Conservation (phyloP, 2,797 vertebrate genomes). For the Manis pentadactyla region DNA sequence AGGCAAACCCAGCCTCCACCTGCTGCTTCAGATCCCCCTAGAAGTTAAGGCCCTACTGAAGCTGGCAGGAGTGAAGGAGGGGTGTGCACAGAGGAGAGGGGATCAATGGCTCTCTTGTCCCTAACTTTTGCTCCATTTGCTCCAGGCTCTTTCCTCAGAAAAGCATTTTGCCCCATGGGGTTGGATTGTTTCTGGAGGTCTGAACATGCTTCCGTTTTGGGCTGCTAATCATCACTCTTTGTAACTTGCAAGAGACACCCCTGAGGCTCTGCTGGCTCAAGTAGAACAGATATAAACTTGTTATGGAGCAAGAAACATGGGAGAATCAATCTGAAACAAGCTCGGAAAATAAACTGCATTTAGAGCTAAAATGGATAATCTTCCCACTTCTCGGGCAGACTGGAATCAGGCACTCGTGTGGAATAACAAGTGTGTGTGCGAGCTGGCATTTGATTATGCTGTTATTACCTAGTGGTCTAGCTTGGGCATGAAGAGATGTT, state of each 20-base stretch:
- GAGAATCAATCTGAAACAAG: conserved; percentile 67
- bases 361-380: conserved; percentile 69
- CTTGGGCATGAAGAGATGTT: neutral
- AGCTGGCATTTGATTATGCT: neutral
- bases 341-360: conserved; percentile 73
- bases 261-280: conserved; percentile 66
- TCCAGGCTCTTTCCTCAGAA: neutral
- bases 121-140: neutral
- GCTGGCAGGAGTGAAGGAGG: neutral
- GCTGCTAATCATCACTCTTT: conserved; percentile 46
- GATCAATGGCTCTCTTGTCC: too few species aligned
- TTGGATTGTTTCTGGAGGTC: neutral
- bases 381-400: conserved; percentile 38
- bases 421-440: neutral
- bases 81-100: too few species aligned
- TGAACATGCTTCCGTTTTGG: neutral
- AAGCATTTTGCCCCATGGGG: neutral
- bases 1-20: fast-evolving
- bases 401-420: conserved; percentile 1
- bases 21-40: fast-evolving
- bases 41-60: fast-evolving
- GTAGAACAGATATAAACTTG: conserved; percentile 74
- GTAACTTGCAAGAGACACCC: conserved; percentile 53
- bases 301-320: conserved; percentile 68
- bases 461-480: neutral